Conservation (phyloP, 1,140 invertebrate genomes). For the Megalopta genalis region DNA sequence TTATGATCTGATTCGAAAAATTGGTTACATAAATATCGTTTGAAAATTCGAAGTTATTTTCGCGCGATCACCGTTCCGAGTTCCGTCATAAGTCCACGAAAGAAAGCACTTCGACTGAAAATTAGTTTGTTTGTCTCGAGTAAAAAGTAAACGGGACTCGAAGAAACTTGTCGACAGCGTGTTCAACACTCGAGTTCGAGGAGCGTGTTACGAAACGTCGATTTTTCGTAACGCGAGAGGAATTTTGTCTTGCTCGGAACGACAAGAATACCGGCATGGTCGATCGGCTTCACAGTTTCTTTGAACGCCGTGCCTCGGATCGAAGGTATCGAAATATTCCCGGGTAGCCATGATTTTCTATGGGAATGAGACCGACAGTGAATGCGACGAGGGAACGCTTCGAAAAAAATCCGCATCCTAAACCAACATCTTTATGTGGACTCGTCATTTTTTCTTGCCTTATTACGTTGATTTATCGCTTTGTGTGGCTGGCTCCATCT, state of each 20-base stretch:
- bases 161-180: slow-evolving; percentile 6
- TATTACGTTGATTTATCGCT: slow-evolving; percentile 69
- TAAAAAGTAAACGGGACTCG: background rate
- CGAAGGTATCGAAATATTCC: slow-evolving; percentile 25
- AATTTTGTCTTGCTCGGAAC: background rate
- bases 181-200: background rate
- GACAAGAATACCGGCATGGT: background rate
- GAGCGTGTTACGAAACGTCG: background rate
- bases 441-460: slow-evolving; percentile 61
- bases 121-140: background rate
- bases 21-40: no score
- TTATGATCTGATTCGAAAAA: no score
- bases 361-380: slow-evolving; percentile 21
- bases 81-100: background rate
- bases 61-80: no score
- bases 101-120: background rate
- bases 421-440: slow-evolving; percentile 67
- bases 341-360: slow-evolving; percentile 55
- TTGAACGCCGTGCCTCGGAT: slow-evolving; percentile 7
- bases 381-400: slow-evolving; percentile 45
- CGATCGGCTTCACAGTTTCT: background rate
- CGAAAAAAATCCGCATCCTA: slow-evolving; percentile 57
- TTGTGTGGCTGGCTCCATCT: slow-evolving; percentile 51
- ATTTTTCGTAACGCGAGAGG: slow-evolving; percentile 14
- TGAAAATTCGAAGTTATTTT: no score